These are phyloP conservation scores for Puntigrus tetrazona DNA, from an alignment of 2,113 vertebrate species.

Conservation along the genomic window DNA sequence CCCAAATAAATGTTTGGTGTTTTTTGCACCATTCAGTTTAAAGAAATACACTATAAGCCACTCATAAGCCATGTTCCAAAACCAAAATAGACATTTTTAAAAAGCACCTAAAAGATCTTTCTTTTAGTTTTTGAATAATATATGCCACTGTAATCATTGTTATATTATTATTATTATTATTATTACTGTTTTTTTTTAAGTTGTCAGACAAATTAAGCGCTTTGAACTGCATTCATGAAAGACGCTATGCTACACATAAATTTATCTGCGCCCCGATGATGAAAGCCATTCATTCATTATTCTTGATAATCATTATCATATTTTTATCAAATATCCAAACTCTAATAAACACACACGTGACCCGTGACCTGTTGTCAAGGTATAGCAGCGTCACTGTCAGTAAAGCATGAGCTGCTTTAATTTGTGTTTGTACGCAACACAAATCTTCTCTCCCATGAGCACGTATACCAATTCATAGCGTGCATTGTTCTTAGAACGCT, in stretches of 20 bases:
- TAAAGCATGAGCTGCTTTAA: slow-evolving; percentile 24
- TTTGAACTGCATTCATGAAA: background rate
- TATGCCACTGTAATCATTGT: background rate
- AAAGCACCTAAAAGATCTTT: background rate
- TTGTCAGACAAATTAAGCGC: background rate
- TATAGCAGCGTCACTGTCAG: background rate
- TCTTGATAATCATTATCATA: background rate
- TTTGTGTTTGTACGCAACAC: background rate
- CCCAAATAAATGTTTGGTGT: background rate
- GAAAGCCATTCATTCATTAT: background rate
- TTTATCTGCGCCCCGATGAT: background rate
- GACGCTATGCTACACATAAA: background rate
- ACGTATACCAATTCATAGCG: slow-evolving; percentile 6
- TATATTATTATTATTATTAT: background rate
- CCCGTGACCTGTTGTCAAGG: background rate
- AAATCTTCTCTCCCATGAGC: background rate
- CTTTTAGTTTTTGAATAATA: background rate
- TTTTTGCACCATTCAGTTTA: background rate
- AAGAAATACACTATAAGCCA: background rate
- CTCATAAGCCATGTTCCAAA: background rate
- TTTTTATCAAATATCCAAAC: background rate
- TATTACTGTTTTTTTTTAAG: background rate
- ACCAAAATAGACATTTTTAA: background rate
- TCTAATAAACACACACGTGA: slow-evolving; percentile 9
- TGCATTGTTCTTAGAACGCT: slow-evolving; percentile 38